These are phyloP conservation scores for Caenorhabditis drosophilae DNA, from an alignment of 2,888 invertebrate species.

Conservation along the genomic window DNA sequence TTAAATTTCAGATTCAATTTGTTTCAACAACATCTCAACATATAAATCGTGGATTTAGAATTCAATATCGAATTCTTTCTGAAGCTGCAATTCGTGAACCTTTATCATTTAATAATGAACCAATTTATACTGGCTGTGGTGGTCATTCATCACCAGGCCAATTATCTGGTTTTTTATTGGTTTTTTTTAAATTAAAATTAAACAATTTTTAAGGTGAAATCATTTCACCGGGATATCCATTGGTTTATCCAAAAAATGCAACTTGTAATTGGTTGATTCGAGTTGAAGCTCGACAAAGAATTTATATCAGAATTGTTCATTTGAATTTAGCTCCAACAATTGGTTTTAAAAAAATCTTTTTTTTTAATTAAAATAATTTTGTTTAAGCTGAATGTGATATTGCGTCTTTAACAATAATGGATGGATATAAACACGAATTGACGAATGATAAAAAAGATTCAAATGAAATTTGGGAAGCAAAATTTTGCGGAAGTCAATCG, in stretches of 20 bases:
- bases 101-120: constrained; percentile 23
- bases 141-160: constrained; percentile 37
- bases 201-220: too few species aligned
- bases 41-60: constrained; percentile 45
- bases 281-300: constrained; percentile 69
- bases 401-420: constrained; percentile 70
- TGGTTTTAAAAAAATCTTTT: constrained; percentile 38
- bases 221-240: constrained; percentile 71
- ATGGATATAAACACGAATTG: constrained; percentile 68
- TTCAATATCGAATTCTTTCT: constrained; percentile 56
- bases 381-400: constrained; percentile 69
- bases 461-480: constrained; percentile 30
- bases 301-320: constrained; percentile 70
- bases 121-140: constrained; percentile 33
- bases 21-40: constrained; percentile 20
- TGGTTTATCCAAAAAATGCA: constrained; percentile 69
- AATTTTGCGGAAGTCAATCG: constrained; percentile 71
- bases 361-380: neutral
- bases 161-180: too few species aligned
- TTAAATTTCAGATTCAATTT: constrained; percentile 37
- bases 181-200: too few species aligned
- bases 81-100: constrained; percentile 58
- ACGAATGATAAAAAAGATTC: constrained; percentile 22
- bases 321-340: constrained; percentile 68
- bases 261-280: constrained; percentile 72